phyloP scores from a whole-genome alignment of 2,797 vertebrate genomes.

The Garrulus glandarius region DNA sequence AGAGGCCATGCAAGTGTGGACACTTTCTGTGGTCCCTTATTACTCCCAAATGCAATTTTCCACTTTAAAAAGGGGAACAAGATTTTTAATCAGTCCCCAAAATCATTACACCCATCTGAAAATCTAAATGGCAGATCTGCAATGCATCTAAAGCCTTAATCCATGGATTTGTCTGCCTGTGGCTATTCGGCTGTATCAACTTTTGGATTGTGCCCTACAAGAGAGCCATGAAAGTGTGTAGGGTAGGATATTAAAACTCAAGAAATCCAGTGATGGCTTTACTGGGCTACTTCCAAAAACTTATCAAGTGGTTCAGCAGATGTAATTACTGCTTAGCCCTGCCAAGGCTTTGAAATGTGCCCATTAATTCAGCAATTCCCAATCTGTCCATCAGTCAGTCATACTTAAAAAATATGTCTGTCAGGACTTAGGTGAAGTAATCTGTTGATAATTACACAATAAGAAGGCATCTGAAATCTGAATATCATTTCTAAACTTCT shows the following conservation, averaged over 20 bases:
- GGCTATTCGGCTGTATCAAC: background rate
- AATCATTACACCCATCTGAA: background rate
- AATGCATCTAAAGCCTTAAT: background rate
- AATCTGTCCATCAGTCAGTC: constrained; percentile 82
- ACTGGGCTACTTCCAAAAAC: constrained; percentile 79
- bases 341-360: constrained; percentile 78
- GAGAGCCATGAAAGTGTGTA: constrained; percentile 54
- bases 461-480: constrained; percentile 58
- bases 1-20: accelerated
- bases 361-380: constrained; percentile 80
- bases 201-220: background rate
- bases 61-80: background rate
- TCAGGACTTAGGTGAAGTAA: constrained; percentile 76
- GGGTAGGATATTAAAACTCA: constrained; percentile 69
- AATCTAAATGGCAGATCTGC: background rate
- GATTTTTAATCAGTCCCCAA: background rate
- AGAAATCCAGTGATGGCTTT: constrained; percentile 74
- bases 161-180: background rate
- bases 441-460: constrained; percentile 73
- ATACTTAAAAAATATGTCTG: constrained; percentile 84
- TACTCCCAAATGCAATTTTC: background rate
- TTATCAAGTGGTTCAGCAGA: constrained; percentile 80
- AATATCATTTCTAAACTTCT: constrained; percentile 52
- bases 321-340: constrained; percentile 80
- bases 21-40: background rate